Conservation (phyloP, 2,113 vertebrate genomes). For the Gavialis gangeticus region DNA sequence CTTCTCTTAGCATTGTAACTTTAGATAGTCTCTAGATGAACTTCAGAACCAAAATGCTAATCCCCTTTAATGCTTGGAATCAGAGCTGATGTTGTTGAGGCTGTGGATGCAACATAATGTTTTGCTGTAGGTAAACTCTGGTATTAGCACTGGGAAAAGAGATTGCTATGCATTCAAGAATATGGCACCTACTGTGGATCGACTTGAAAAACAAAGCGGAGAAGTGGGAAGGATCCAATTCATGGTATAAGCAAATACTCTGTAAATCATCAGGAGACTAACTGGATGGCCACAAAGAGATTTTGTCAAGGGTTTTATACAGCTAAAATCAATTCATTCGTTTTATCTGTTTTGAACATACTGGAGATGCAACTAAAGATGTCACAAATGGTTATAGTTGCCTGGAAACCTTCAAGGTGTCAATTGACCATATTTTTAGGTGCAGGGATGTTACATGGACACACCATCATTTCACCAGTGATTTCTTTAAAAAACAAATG, state of each 20-base stretch:
- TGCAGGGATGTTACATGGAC: conserved; percentile 80
- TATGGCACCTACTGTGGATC: conserved; percentile 29
- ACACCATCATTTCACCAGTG: conserved; percentile 81
- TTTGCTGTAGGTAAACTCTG: background rate
- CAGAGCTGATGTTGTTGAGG: background rate
- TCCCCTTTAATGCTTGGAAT: background rate
- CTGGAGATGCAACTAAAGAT: conserved; percentile 76
- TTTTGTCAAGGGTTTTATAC: conserved; percentile 79
- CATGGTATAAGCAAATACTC: conserved; percentile 72
- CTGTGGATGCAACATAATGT: background rate
- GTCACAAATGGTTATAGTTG: conserved; percentile 89
- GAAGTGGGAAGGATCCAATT: conserved; percentile 65
- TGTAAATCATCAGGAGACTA: conserved; percentile 82
- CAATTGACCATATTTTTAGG: conserved; percentile 87
- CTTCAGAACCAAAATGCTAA: background rate
- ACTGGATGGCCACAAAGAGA: conserved; percentile 77
- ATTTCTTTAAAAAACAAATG: conserved; percentile 84
- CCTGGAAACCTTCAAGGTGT: conserved; percentile 84
- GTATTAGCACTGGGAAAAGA: background rate
- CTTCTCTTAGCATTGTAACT: background rate
- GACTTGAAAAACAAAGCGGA: conserved; percentile 56
- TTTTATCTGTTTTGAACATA: conserved; percentile 80
- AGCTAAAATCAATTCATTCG: conserved; percentile 86
- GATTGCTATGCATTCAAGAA: background rate
- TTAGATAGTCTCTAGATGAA: rapidly evolving